Evolutionary conservation across 2,113 vertebrate species (phyloP), one percentile per base, ranked within the genome.

Genomic region (Poicephalus gulielmi): DNA sequence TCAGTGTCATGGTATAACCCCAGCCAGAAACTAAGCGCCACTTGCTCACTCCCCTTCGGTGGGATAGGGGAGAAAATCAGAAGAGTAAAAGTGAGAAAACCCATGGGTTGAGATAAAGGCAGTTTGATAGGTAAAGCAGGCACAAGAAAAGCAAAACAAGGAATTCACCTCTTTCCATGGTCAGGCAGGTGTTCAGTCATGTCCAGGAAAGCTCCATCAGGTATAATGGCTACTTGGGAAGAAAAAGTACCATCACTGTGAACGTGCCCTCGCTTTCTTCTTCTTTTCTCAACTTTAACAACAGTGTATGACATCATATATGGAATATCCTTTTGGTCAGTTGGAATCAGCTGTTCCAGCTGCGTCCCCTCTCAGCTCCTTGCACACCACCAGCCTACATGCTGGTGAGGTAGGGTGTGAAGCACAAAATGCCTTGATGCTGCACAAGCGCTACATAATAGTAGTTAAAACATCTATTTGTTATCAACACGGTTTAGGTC

Each of bases 281-380:
- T 39, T 68, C 39, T n/a, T 81, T 31, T 20, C 14, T 9, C 18
- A 37, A 23, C 3, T 74, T 47, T 35, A 9, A 9, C 23, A 53
- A 8, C 15, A 43, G 46, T 68, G 22, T 5, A 31, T 13, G 30
- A 41, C 4, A 3, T 9, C 11, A 33, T 9, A 6, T 30, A 49
- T 53, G 16, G 17, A 52, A 47, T 23, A 35, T 19, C 11, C 22
- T 15, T 62, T 67, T 75, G 17, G 25, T 47, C 60, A 33, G 7
- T 4, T 41, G 17, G 5, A 12, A 12, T 41, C 53, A 41, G 35
- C 30, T 75, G 30, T 53, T 17, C 39, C 20, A 17, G 46, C 8
- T 31, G 12, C 28, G n/a, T 35, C 20, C 8, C 17, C 7, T 3
- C 0, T 13, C 43, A 66, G 0, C 13, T 47, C 31, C 30, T 30